These are phyloP conservation scores for Camelus dromedarius DNA, from an alignment of 2,113 vertebrate genomes.

Conservation along the genomic window DNA sequence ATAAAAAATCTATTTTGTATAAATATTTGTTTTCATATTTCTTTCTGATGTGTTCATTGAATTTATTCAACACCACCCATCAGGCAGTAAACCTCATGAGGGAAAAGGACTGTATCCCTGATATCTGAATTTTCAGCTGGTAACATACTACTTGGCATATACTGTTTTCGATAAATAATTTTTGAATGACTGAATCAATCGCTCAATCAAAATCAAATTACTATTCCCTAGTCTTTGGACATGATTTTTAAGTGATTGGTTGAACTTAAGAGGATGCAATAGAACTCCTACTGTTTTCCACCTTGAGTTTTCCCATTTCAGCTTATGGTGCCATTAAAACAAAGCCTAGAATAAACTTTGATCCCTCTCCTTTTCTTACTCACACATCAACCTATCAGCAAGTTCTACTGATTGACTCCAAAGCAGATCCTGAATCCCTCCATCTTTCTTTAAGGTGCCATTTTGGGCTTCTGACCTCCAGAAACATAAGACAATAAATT, in stretches of 20 bases:
- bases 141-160: neutral
- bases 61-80: neutral
- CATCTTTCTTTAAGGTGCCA: neutral
- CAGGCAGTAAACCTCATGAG: neutral
- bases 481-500: neutral
- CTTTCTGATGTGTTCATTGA: neutral
- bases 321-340: neutral
- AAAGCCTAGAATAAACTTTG: neutral
- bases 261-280: neutral
- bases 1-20: neutral
- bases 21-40: slow-evolving; percentile 1
- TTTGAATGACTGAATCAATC: neutral
- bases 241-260: neutral
- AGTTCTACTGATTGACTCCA: neutral
- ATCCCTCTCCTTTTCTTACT: neutral
- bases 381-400: neutral
- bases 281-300: neutral
- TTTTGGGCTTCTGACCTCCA: neutral
- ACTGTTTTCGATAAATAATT: neutral
- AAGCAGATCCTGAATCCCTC: neutral
- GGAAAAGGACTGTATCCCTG: neutral
- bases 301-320: neutral
- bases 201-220: neutral
- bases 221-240: neutral
- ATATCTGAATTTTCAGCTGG: neutral